Base-by-base conservation (phyloP, 2,888 invertebrate genomes). In the Neoitamus cyanurus region DNA sequence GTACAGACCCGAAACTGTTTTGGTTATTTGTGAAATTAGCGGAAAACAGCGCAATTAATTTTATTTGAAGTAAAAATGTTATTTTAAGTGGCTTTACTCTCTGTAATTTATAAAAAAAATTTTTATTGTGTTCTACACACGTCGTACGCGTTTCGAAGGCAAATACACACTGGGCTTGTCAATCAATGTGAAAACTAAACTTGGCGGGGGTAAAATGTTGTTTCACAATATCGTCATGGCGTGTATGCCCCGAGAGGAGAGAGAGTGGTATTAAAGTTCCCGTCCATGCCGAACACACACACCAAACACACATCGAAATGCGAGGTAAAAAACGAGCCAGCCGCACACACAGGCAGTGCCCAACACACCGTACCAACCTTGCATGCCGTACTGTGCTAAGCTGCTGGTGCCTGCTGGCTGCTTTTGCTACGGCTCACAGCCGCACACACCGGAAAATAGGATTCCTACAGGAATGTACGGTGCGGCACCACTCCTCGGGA, bases 101-200 rank as follows among this genome's bases (percentile, higher is more conserved):
- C 69, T 85, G 69, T 84, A 85, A 84, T 85, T 84, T 80, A 48
- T 42, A 84, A 83, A 83, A 75, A 83, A 77, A 84, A 58, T 77
- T 83, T 69, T 80, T 80, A 75, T 82, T 82, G 80, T 88, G 87
- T 87, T 88, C 88, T 86, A 88, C 88, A 89, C 89, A 89, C 91
- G 91, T 91, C 90, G 90, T 91, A 91, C 91, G 90, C 91, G 91
- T 89, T 91, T 91, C 91, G 91, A 90, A 90, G 92, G 90, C 91
- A 91, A 91, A 91, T 90, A 91, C 90, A 91, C 90, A 91, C 91
- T 91, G 91, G 89, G 89, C 89, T 90, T 90, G 90, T 90, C 90
- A 90, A 90, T 90, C 90, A 90, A 88, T 88, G 87, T 88, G 88
- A 87, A 88, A 88, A 88, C 88, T 88, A 88, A 88, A 89, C 89